Evolutionary conservation across 2,888 invertebrate species (phyloP).

Genomic region (Cheiracanthium punctorium): DNA sequence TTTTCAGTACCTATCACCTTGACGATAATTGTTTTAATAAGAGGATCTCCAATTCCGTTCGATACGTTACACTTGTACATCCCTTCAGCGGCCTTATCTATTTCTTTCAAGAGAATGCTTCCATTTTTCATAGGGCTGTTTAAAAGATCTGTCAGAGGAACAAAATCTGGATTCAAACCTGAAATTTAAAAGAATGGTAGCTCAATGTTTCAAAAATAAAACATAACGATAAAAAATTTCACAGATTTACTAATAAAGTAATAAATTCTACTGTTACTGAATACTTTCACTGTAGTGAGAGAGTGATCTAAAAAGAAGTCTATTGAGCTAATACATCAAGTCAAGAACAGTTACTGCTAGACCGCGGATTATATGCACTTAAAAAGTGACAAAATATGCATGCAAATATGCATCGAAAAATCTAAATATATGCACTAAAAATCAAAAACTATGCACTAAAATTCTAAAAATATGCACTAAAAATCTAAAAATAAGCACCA

Average conservation of each 20-base stretch:
- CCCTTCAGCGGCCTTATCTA: conserved; percentile 58
- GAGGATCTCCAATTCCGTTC: conserved; percentile 61
- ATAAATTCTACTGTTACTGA: not conserved
- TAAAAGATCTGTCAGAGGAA: not conserved
- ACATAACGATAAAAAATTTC: not conserved
- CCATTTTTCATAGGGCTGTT: conserved; percentile 33
- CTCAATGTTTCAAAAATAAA: not conserved
- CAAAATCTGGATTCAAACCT: conserved; percentile 10
- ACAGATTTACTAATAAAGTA: not conserved
- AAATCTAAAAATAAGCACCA: too few relatives aligned
- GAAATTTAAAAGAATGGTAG: not conserved
- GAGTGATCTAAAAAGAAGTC: too few relatives aligned
- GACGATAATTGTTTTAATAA: conserved; percentile 34
- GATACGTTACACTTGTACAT: conserved; percentile 64
- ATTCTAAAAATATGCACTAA: too few relatives aligned
- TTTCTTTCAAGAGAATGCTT: conserved; percentile 39
- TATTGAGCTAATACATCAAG: too few relatives aligned
- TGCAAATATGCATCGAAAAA: too few relatives aligned
- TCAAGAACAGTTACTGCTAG: too few relatives aligned
- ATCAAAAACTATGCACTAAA: too few relatives aligned
- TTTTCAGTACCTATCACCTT: conserved; percentile 52
- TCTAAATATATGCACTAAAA: too few relatives aligned
- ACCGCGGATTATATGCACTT: too few relatives aligned
- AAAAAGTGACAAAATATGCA: too few relatives aligned
- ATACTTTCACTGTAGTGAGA: too few relatives aligned